Conservation (phyloP, 2,797 vertebrate genomes). For the Lateolabrax maculatus region DNA sequence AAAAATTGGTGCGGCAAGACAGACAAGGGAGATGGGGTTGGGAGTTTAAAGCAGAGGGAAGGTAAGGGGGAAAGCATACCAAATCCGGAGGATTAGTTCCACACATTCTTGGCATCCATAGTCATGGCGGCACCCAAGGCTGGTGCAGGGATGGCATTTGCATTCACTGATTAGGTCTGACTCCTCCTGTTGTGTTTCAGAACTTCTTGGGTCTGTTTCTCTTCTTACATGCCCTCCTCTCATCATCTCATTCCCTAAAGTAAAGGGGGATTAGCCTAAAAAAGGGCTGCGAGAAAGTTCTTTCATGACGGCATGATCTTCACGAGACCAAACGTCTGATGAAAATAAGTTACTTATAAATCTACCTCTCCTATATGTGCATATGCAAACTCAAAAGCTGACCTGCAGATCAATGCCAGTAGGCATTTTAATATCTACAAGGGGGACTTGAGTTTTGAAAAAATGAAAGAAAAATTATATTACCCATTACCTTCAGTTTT, state of each 20-base stretch:
- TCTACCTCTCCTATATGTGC: background rate
- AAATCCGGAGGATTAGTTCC: conserved; percentile 76
- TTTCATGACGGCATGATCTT: conserved; percentile 46
- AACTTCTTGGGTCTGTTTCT: conserved; percentile 50
- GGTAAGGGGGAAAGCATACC: conserved; percentile 28
- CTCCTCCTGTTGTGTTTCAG: conserved; percentile 48
- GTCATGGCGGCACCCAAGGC: conserved; percentile 51
- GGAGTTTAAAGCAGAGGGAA: conserved; percentile 46
- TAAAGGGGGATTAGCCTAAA: conserved; percentile 47
- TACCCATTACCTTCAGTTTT: background rate
- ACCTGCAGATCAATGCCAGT: background rate
- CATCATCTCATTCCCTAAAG: conserved; percentile 27
- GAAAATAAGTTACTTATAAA: conserved; percentile 31
- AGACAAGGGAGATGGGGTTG: conserved; percentile 37
- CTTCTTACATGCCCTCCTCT: conserved; percentile 30
- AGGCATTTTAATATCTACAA: background rate
- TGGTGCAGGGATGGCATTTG: conserved; percentile 57
- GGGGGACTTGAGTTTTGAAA: background rate
- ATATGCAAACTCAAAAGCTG: background rate
- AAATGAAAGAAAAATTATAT: background rate
- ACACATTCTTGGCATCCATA: conserved; percentile 65
- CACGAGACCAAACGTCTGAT: conserved; percentile 22
- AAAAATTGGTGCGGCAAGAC: conserved; percentile 28
- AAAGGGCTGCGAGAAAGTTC: conserved; percentile 33
- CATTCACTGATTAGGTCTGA: conserved; percentile 65